A percentile compares a stretch with the other conserved stretches of the same genome.
These are phyloP conservation scores for Acanthacorydalis orientalis DNA, from an alignment of 2,888 invertebrate genomes.

Conservation along the genomic window DNA sequence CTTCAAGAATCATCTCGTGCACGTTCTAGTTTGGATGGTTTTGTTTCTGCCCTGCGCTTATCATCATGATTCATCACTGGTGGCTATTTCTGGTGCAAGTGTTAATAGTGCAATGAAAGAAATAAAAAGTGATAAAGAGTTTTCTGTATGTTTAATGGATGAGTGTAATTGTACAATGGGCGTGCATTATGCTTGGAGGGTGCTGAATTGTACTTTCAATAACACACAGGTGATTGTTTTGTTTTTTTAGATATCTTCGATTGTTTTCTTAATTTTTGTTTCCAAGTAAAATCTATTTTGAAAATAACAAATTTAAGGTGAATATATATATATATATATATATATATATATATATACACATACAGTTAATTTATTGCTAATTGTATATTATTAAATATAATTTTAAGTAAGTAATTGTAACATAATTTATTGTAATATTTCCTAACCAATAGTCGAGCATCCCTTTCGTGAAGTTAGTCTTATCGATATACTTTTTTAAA, in stretches of 20 bases:
- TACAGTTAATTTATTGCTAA: no score
- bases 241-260: background rate
- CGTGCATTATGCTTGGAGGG: slow-evolving; percentile 38
- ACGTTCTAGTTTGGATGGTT: slow-evolving; percentile 13
- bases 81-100: slow-evolving; percentile 5
- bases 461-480: no score
- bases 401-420: no score
- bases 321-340: no score
- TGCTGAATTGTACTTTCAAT: slow-evolving; percentile 44
- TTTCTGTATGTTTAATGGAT: slow-evolving; percentile 35
- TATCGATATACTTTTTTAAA: no score
- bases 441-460: no score
- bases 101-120: slow-evolving; percentile 1
- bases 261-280: background rate
- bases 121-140: slow-evolving; percentile 10
- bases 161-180: slow-evolving; percentile 42
- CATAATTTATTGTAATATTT: no score
- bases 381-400: no score
- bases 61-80: slow-evolving; percentile 8
- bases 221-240: slow-evolving; percentile 37
- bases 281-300: no score
- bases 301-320: no score
- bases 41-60: slow-evolving; percentile 12
- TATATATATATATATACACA: no score
- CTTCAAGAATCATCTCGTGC: background rate